Base-by-base conservation (phyloP, 92 coral and sea anemone species). In the Muricea muricata region DNA sequence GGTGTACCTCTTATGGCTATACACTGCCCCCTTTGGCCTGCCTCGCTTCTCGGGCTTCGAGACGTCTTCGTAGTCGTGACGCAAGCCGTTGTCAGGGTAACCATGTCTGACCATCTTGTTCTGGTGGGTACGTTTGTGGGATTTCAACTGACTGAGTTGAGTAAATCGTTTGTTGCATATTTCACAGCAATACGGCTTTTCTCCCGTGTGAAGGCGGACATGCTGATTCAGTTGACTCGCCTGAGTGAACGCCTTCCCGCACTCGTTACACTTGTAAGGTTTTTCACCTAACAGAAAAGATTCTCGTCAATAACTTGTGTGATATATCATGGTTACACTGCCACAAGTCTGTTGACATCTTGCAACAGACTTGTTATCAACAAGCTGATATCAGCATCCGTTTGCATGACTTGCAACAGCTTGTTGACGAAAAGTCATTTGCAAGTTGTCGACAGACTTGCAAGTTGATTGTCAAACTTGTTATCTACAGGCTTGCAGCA, bases 171-270 rank as follows among this genome's bases (percentile, higher is more conserved):
- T 93, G 87, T 78, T 87, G 69, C 99, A 97, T 42, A 88, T 86
- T 88, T 87, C 92, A 65, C 99, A 97, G 67, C 91, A 90, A 79
- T 97, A 97, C 0, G 99, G 99, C 57, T 93, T 97, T 78, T 97
- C 99, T 4, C 99, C 99, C 9, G 99, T 97, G 79, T 97, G 99
- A 33, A 97, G 93, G 4, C 99, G 91, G 35, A 91, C 93, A 60
- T 97, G 99, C 71, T 97, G 99, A 86, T 97, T 97, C 32, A 97
- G 88, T 73, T 97, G 99, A 86, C 99, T 97, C 31, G 99, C 99
- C 82, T 97, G 99, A 25, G 80, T 82, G 23, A 48, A 63, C 10
- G 75, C 63, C 24, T 65, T 61, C 30, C 73, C 75, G 26, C 83
- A 78, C 33, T 78, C 83, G 55, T 65, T 26, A 24, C 83, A 78